Conservation (phyloP, 1,140 invertebrate species). For the Drosophila kepulauana region DNA sequence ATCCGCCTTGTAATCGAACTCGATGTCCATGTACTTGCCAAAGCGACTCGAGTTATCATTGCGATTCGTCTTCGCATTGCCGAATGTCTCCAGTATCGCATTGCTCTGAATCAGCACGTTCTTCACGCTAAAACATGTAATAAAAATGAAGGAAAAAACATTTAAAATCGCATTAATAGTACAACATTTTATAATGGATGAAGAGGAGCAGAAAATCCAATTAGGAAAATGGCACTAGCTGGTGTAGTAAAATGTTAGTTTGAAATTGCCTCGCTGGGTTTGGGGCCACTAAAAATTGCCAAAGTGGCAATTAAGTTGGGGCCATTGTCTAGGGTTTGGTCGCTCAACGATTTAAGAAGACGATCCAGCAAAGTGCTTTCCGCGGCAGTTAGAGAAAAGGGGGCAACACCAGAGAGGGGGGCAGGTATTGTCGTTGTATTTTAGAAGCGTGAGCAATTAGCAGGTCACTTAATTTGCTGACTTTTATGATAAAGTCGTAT, state of each 20-base stretch:
- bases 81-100: constrained; percentile 97
- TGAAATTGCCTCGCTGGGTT: constrained; percentile 44
- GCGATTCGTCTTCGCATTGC: constrained; percentile 98
- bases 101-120: constrained; percentile 98
- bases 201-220: constrained; percentile 37
- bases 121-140: constrained; percentile 90
- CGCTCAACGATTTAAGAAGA: constrained; percentile 59
- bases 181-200: constrained; percentile 17
- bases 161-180: constrained; percentile 26
- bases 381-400: not conserved
- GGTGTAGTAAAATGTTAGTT: constrained; percentile 52
- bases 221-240: constrained; percentile 60
- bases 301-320: constrained; percentile 53
- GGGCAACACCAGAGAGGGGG: not conserved
- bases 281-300: constrained; percentile 71
- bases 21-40: constrained; percentile 99
- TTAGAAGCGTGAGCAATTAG: constrained; percentile 65
- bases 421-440: constrained; percentile 9
- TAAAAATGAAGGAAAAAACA: constrained; percentile 83
- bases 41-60: constrained; percentile 99
- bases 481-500: constrained; percentile 43
- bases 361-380: constrained; percentile 51
- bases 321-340: constrained; percentile 37
- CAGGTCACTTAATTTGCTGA: constrained; percentile 62
- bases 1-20: constrained; percentile 99